phyloP scores from a whole-genome alignment of 2,113 vertebrate genomes.

The Zapornia atra region DNA sequence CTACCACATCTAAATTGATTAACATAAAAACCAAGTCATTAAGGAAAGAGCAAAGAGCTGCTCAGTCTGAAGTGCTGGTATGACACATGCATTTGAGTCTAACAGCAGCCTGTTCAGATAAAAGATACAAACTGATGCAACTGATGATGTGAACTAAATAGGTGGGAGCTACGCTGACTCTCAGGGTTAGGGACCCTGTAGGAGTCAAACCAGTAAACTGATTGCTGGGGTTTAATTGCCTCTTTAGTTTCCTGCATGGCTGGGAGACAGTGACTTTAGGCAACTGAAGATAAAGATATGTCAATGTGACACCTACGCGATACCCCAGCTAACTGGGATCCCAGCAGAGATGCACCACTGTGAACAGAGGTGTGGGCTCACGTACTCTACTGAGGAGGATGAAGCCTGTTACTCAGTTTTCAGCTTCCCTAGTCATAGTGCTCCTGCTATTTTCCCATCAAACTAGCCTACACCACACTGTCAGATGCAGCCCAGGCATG shows the following conservation, averaged over 20 bases:
- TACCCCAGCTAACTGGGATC: not conserved
- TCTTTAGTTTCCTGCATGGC: not conserved
- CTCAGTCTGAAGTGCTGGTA: not conserved
- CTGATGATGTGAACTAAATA: not conserved
- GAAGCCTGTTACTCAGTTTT: not conserved
- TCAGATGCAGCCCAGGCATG: not conserved
- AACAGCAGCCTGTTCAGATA: not conserved
- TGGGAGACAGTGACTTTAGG: not conserved
- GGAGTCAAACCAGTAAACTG: not conserved
- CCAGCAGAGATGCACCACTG: not conserved
- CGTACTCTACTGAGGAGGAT: not conserved
- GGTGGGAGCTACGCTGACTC: not conserved
- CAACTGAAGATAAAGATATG: not conserved
- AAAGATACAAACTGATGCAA: not conserved
- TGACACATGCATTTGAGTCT: not conserved
- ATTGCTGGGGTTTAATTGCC: not conserved
- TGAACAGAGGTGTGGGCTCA: not conserved
- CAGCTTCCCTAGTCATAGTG: not conserved
- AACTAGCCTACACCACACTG: not conserved
- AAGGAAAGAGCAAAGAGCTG: not conserved
- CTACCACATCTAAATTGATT: not conserved
- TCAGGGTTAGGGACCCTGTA: not conserved
- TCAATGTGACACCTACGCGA: not conserved
- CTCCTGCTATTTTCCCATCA: not conserved
- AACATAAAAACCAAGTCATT: not conserved